These are phyloP conservation scores for Calliopum simillimum DNA, from an alignment of 2,888 invertebrate species.

Conservation along the genomic window DNA sequence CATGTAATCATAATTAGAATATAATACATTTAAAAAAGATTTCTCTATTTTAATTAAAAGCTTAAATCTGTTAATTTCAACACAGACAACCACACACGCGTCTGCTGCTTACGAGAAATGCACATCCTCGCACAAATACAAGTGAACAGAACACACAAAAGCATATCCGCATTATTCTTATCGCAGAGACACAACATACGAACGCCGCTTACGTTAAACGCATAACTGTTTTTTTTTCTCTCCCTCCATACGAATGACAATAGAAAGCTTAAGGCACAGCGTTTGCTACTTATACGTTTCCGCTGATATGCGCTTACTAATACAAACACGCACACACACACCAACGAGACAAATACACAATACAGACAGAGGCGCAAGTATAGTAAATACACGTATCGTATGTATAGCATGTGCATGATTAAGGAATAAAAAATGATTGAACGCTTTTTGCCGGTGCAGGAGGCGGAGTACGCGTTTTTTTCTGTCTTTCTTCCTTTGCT, in stretches of 20 bases:
- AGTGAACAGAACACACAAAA: too few relatives aligned
- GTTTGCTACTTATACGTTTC: slow-evolving; percentile 29
- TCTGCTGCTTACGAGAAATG: too few relatives aligned
- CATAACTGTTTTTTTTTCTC: not conserved
- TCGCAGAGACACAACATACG: slow-evolving; percentile 34
- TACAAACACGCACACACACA: slow-evolving; percentile 9
- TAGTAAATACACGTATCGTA: too few relatives aligned
- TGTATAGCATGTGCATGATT: not conserved
- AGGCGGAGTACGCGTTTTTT: slow-evolving; percentile 5
- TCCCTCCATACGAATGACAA: slow-evolving; percentile 36
- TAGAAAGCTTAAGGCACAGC: slow-evolving; percentile 41
- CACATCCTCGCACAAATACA: too few relatives aligned
- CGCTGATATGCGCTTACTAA: not conserved
- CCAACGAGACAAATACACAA: not conserved
- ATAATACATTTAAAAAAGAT: too few relatives aligned
- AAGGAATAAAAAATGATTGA: slow-evolving; percentile 40
- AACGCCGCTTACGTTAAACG: slow-evolving; percentile 10
- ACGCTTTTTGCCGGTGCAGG: slow-evolving; percentile 34
- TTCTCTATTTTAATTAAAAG: too few relatives aligned
- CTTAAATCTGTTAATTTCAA: too few relatives aligned
- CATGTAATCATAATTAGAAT: too few relatives aligned
- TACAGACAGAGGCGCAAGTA: not conserved
- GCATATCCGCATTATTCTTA: slow-evolving; percentile 35
- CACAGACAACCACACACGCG: too few relatives aligned
- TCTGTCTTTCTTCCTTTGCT: too few relatives aligned